Base-by-base conservation (phyloP, 2,113 vertebrate species). In the Oxyura jamaicensis region DNA sequence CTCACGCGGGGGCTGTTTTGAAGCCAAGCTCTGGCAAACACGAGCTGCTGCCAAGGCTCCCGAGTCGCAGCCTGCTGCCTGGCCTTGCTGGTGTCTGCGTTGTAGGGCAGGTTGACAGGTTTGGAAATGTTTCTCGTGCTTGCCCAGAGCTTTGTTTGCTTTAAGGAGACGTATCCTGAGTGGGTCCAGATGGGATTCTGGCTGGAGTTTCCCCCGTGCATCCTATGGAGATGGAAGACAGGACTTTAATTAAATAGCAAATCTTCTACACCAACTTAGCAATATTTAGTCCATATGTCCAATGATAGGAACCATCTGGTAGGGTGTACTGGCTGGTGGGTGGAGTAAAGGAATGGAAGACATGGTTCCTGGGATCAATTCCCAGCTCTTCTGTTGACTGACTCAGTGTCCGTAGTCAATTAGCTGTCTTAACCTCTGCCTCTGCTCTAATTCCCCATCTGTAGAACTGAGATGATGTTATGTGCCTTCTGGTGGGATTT, bases 211-310 rank as follows among this genome's bases (percentile, higher is more conserved):
- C 66, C 79, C 79, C 36, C 86, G 1, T 93, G 65, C 55, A 76
- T 76, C 87, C 71, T 88, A 88, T 81, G 83, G 88, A 95, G 76
- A 88, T 46, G 60, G 78, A 53, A 87, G 76, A 88, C 50, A 81
- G 86, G 95, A 89, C 86, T 71, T 96, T 94, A 93, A 95, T 96
- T 96, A 93, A 95, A 88, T 39, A 96, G 83, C 14, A 65, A 91
- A 67, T 92, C 66, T 84, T 94, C 88, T 85, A 73, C 86, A 94
- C 62, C 71, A 91, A 3, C 20, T 94, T 95, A 96, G 80, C 88
- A 96, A 90, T 95, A 94, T 95, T 95, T 95, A 78, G 86, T 95
- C 94, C 95, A 94, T 97, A 92, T 95, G 95, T 93, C 93, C 94
- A 89, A 86, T 92, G 95, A 95, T 95, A 94, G 83, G 86, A 96